These are phyloP conservation scores for Mythimna ferrago DNA, from an alignment of 2,888 invertebrate species.

Conservation along the genomic window DNA sequence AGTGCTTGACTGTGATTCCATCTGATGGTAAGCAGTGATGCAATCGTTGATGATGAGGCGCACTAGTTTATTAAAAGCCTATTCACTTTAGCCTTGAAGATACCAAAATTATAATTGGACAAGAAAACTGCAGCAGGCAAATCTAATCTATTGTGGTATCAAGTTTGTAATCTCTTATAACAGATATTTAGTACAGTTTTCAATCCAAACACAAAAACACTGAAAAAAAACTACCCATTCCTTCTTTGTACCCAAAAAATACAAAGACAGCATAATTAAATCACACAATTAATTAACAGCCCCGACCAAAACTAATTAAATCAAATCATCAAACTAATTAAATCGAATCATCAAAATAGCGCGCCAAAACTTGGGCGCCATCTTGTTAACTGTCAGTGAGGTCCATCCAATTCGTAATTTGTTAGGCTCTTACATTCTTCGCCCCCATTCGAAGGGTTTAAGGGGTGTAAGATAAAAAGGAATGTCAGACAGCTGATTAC, in stretches of 20 bases:
- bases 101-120: too few species aligned
- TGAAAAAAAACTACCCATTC: too few species aligned
- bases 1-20: too few species aligned
- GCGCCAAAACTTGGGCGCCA: slow-evolving; percentile 26
- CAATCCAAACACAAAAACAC: background rate
- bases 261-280: background rate
- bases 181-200: background rate
- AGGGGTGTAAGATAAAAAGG: slow-evolving; percentile 84
- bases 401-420: slow-evolving; percentile 70
- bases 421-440: slow-evolving; percentile 65
- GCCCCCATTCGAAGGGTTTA: slow-evolving; percentile 72
- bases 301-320: slow-evolving; percentile 33
- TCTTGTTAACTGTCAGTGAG: slow-evolving; percentile 51
- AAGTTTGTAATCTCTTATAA: too few species aligned
- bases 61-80: too few species aligned
- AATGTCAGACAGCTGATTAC: slow-evolving; percentile 83
- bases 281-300: slow-evolving; percentile 6
- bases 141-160: too few species aligned
- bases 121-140: too few species aligned
- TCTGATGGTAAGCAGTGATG: too few species aligned
- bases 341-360: slow-evolving; percentile 24
- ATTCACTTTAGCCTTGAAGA: too few species aligned
- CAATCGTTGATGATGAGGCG: too few species aligned
- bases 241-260: background rate
- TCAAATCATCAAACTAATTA: slow-evolving; percentile 31